phyloP scores from a whole-genome alignment of 2,797 vertebrate genomes.

The Rhodeus uyekii region DNA sequence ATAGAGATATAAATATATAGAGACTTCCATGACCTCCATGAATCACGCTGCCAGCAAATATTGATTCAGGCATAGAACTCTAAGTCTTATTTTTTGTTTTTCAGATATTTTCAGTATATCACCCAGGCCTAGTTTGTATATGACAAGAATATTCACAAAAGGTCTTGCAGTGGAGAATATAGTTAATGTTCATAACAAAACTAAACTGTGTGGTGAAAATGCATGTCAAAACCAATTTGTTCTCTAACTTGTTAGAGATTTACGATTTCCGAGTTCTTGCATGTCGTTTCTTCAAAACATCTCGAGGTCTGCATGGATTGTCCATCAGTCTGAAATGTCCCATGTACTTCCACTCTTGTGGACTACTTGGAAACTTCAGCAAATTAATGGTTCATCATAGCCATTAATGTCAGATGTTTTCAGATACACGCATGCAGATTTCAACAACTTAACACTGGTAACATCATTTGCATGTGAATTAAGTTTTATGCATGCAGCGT shows the following conservation, averaged over 20 bases:
- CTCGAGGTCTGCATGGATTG: constrained; percentile 66
- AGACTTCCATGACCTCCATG: background rate
- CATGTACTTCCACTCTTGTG: constrained; percentile 70
- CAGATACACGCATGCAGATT: constrained; percentile 51
- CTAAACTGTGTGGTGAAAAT: background rate
- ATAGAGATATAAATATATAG: background rate
- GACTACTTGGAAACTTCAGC: constrained; percentile 73
- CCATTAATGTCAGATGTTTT: constrained; percentile 65
- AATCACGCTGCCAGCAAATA: background rate
- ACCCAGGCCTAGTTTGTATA: background rate
- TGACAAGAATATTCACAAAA: background rate
- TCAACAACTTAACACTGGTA: background rate
- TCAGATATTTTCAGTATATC: background rate
- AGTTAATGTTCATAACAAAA: background rate
- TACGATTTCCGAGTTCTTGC: background rate
- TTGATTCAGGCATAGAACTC: background rate
- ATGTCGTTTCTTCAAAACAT: constrained; percentile 8
- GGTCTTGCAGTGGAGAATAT: background rate
- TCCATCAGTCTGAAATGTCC: constrained; percentile 66
- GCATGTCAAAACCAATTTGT: background rate
- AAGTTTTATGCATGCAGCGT: background rate
- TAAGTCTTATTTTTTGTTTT: background rate
- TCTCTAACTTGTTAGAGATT: background rate
- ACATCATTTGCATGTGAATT: background rate
- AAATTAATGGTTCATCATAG: constrained; percentile 66